phyloP scores from a whole-genome alignment of 2,888 invertebrate species.

The Nomada fucata region DNA sequence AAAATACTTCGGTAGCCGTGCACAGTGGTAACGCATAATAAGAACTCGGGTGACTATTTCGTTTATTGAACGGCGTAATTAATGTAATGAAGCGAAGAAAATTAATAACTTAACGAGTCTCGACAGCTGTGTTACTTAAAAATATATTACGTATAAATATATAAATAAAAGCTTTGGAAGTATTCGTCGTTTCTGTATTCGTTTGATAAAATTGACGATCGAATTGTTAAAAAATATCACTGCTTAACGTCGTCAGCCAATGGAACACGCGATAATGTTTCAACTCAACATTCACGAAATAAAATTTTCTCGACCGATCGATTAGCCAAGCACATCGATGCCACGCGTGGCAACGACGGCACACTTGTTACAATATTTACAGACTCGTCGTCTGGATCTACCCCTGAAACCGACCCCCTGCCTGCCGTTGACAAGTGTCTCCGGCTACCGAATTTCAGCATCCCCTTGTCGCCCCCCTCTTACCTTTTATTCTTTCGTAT shows the following conservation, averaged over 20 bases:
- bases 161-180: too few species aligned
- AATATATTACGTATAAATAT: too few species aligned
- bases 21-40: too few species aligned
- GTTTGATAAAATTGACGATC: too few species aligned
- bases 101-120: too few species aligned
- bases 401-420: conserved; percentile 74
- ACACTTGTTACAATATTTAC: conserved; percentile 84
- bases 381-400: conserved; percentile 78
- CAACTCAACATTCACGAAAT: conserved; percentile 1
- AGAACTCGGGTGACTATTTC: too few species aligned
- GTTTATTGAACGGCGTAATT: too few species aligned
- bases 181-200: too few species aligned
- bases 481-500: conserved; percentile 35
- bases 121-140: too few species aligned
- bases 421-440: conserved; percentile 80
- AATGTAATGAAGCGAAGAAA: too few species aligned
- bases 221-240: neutral
- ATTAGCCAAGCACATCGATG: conserved; percentile 53
- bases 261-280: neutral
- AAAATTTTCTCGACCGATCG: conserved; percentile 52
- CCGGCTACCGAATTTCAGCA: conserved; percentile 68
- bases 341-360: conserved; percentile 64
- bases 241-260: neutral
- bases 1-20: too few species aligned
- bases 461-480: conserved; percentile 61